Evolutionary conservation across 2,888 invertebrate species (phyloP), one percentile per base, ranked within the genome.

Genomic region (Diplolepis rosae): DNA sequence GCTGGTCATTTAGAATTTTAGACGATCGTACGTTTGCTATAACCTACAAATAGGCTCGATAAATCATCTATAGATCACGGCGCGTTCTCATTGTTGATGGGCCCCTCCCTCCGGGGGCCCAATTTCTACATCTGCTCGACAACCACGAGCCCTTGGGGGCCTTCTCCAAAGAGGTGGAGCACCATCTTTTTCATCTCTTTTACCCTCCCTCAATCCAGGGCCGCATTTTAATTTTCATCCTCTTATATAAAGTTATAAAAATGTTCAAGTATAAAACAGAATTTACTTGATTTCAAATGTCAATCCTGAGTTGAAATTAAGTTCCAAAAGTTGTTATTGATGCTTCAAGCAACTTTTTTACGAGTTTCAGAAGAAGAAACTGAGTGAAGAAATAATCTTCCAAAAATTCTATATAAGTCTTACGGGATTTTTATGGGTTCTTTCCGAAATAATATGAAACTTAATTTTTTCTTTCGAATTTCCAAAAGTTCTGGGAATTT

Each of bases 51-150:
- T 80, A 80, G 73, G 73, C 56, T 65, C 78, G 79, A 84, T 84
- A 84, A 82, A 84, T 84, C 84, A 83, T 84, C 76, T 9, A n/a
- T 30, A 74, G 65, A 78, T 78, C 79, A 76, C 76, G 66, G 56
- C 66, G 54, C 65, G 65, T 75, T 72, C 79, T 71, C 71, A 72
- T 75, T 77, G 78, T 80, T 73, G 74, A 74, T 70, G 68, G 68
- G 73, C 72, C 77, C 75, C 76, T 72, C 75, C 74, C 66, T 24
- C 27, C 65, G 42, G 18, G 56, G 73, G 76, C 35, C 39, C n/a
- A 39, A 61, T 61, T 61, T 61, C 35, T 24, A 39, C 84, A 81
- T 84, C 82, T 82, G 83, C 70, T 75, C 69, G 71, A 70, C 73
- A 70, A 69, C 71, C 68, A 72, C 69, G 61, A 66, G 69, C 67